Conservation (phyloP, 23 tunicate genomes). For the Halocynthia aurantium region DNA sequence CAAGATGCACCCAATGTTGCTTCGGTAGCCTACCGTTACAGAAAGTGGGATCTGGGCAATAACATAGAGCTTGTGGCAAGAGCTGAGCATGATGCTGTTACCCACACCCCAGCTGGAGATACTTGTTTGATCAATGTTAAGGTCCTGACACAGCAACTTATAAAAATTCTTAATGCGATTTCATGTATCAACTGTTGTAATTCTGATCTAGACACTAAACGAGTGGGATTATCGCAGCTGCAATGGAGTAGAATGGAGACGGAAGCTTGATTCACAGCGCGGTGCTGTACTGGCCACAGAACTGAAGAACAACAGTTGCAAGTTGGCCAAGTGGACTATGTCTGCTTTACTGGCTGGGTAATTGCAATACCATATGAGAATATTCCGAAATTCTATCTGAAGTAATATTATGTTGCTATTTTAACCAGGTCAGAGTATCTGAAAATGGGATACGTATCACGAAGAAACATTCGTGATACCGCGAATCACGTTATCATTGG, state of each 20-base stretch:
- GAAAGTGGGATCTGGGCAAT: constrained; percentile 94
- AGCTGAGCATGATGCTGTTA: constrained; percentile 90
- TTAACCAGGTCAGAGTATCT: constrained; percentile 75
- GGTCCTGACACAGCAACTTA: constrained; percentile 20
- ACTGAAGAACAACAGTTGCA: constrained; percentile 93
- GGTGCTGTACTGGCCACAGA: constrained; percentile 98
- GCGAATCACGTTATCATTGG: constrained; percentile 71
- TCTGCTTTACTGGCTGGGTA: constrained; percentile 93
- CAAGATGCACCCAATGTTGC: constrained; percentile 63
- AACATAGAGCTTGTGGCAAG: constrained; percentile 82
- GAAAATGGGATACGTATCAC: constrained; percentile 94
- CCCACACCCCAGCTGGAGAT: constrained; percentile 60
- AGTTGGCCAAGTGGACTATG: constrained; percentile 96
- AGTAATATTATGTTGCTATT: background rate
- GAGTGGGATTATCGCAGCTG: constrained; percentile 93
- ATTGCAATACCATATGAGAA: background rate
- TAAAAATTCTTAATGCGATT: background rate
- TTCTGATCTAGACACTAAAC: constrained; percentile 54
- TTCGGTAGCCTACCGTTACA: constrained; percentile 88
- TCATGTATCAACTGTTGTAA: background rate
- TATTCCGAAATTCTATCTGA: background rate
- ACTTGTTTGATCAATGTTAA: constrained; percentile 80
- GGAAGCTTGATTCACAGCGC: constrained; percentile 91
- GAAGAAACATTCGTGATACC: constrained; percentile 82
- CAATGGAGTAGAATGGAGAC: constrained; percentile 95